phyloP scores from a whole-genome alignment of 2,797 vertebrate species.

The Phalanger gymnotis region DNA sequence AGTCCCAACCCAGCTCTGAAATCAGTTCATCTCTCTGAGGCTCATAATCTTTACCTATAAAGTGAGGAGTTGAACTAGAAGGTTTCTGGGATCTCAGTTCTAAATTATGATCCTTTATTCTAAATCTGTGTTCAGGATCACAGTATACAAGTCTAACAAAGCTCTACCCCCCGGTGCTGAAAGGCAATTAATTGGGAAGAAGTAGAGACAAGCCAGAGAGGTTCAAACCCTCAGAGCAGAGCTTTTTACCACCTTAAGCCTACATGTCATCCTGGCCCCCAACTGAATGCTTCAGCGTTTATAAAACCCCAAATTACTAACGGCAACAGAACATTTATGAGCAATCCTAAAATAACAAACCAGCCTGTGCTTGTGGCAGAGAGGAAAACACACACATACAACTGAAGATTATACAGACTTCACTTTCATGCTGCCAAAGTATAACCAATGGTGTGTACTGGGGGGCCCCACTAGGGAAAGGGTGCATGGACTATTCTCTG shows the following conservation, averaged over 20 bases:
- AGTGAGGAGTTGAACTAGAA: background rate
- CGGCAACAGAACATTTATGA: background rate
- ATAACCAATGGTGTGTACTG: background rate
- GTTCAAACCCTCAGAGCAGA: background rate
- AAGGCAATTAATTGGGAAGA: background rate
- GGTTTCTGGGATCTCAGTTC: conserved; percentile 3
- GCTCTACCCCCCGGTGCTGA: background rate
- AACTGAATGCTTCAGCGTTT: background rate
- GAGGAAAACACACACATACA: background rate
- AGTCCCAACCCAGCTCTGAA: background rate
- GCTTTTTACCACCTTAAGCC: background rate
- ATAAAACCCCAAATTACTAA: background rate
- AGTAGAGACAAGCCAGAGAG: background rate
- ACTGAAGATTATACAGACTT: background rate
- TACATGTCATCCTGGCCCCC: background rate
- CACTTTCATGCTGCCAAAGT: background rate
- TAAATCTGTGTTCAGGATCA: background rate
- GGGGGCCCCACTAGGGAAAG: background rate
- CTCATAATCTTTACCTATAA: background rate
- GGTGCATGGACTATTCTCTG: background rate
- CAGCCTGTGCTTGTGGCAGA: background rate
- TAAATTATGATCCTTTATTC: background rate
- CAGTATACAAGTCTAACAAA: background rate
- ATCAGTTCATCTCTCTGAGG: background rate
- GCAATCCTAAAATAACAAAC: background rate